Percentiles rank a stretch among this genome's conserved stretches.
These are phyloP conservation scores for Ischnus inquisitorius DNA, from an alignment of 2,888 invertebrate species.

Conservation along the genomic window DNA sequence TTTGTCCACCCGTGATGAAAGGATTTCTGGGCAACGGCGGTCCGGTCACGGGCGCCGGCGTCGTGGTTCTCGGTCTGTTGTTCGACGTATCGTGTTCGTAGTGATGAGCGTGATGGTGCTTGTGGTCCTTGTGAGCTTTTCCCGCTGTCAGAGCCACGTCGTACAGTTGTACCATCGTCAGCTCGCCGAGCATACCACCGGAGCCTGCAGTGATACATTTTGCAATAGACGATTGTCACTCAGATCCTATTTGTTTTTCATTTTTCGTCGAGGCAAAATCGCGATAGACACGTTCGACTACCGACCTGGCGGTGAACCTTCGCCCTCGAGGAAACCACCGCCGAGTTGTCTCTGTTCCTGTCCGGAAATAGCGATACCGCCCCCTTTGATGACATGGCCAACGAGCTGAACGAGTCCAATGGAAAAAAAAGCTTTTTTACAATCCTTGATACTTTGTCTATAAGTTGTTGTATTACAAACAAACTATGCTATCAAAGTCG, in stretches of 20 bases:
- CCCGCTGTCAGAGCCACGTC: slow-evolving; percentile 93
- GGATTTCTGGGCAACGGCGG: slow-evolving; percentile 86
- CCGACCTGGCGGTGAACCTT: slow-evolving; percentile 86
- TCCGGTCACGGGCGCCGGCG: slow-evolving; percentile 87
- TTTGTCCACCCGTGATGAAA: slow-evolving; percentile 89
- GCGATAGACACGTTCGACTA: not conserved
- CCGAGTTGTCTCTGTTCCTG: slow-evolving; percentile 89
- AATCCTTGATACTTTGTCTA: no score
- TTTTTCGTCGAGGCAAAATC: not conserved
- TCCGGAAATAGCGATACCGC: slow-evolving; percentile 91
- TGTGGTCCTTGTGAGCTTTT: slow-evolving; percentile 94
- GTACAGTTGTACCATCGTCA: slow-evolving; percentile 93
- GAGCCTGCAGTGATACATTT: slow-evolving; percentile 85
- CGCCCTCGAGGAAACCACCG: slow-evolving; percentile 87
- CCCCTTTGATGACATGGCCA: slow-evolving; percentile 91
- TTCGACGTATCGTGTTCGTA: slow-evolving; percentile 91
- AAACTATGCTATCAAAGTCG: no score
- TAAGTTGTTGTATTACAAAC: no score
- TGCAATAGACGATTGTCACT: not conserved
- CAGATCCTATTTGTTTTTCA: not conserved
- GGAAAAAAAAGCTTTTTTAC: no score
- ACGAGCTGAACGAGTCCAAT: slow-evolving; percentile 89
- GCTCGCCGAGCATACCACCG: slow-evolving; percentile 90
- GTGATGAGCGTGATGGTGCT: slow-evolving; percentile 94
- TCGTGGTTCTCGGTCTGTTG: slow-evolving; percentile 88